Base-by-base conservation (phyloP, 2,888 invertebrate species). In the Xiphydria camelus region DNA sequence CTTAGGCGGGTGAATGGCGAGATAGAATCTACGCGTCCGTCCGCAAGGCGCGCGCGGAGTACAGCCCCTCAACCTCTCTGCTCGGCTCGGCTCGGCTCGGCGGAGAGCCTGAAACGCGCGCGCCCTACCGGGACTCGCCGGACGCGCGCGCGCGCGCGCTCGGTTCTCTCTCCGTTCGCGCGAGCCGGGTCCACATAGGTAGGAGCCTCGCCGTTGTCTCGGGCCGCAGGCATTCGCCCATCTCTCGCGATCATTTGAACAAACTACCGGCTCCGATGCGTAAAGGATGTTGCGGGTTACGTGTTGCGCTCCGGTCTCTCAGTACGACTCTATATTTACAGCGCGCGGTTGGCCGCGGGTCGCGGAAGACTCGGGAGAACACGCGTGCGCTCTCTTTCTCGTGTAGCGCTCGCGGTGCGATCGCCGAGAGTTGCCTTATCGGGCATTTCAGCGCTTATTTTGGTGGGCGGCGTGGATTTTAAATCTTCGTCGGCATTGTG, bases 1-100 rank as follows among this genome's bases (percentile, higher is more conserved):
- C 70, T 49, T 60, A 66, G 70, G 62, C 71, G 67, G 67, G 61
- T 68, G 69, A 71, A 71, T 70, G 69, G 70, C 58, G 57, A 65
- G 69, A 69, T 70, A 70, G 70, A 70, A 72, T 72, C 71, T 70
- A 68, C 68, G 62, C 63, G 62, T 64, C 61, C 62, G 58, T 57
- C 48, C 59, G 47, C 49, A 49, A 15, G 45, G 44, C 36, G 45
- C 38, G 40, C 42, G 36, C 17, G 34, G 34, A 34, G n/a, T 34
- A 10, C 26, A 26, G 25, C 37, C 26, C 20, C 17, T 20, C 37
- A 10, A 15, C 37, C 37, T 20, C 26, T 23, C 21, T 14, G 19
- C 26, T n/a, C n/a, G n/a, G n/a, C n/a, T n/a, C n/a, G n/a, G n/a
- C n/a, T n/a, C n/a, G n/a, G n/a, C n/a, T n/a, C n/a, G n/a, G 14